These are phyloP conservation scores for Brachionus calyciflorus DNA, from an alignment of 1,140 invertebrate genomes.

Conservation along the genomic window DNA sequence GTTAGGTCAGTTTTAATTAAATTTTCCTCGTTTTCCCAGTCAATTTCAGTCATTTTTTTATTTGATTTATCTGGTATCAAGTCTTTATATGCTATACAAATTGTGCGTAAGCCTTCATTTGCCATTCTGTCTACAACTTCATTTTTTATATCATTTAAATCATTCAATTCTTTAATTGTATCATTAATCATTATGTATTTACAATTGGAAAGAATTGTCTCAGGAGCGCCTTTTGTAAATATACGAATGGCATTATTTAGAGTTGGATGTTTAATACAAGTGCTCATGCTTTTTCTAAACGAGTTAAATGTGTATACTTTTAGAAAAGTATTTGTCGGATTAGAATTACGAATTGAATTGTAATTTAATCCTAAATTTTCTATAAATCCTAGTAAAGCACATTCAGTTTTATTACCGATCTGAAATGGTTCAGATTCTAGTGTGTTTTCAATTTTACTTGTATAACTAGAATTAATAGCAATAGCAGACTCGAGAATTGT, in stretches of 20 bases:
- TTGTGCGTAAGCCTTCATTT: constrained; percentile 91
- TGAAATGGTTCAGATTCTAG: constrained; percentile 81
- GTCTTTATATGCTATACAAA: constrained; percentile 68
- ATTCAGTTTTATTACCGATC: constrained; percentile 99
- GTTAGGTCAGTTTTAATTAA: constrained; percentile 80
- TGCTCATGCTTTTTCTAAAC: constrained; percentile 96
- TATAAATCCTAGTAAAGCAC: constrained; percentile 91
- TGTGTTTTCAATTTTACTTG: background rate
- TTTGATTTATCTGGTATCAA: constrained; percentile 50
- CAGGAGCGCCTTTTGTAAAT: constrained; percentile 96
- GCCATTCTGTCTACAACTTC: constrained; percentile 99
- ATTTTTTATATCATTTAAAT: constrained; percentile 70
- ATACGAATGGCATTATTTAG: constrained; percentile 74
- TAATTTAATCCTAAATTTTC: constrained; percentile 81
- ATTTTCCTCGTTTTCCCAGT: constrained; percentile 92
- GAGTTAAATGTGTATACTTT: constrained; percentile 99
- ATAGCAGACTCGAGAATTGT: background rate
- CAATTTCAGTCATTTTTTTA: constrained; percentile 66
- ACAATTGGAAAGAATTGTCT: constrained; percentile 83
- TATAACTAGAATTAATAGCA: constrained; percentile 14
- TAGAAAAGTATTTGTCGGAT: constrained; percentile 80
- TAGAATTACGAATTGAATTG: constrained; percentile 79
- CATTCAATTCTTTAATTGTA: background rate
- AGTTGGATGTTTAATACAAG: constrained; percentile 68
- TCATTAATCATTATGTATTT: background rate